These are phyloP conservation scores for Acrobasis repandana DNA, from an alignment of 2,888 invertebrate genomes.

Conservation along the genomic window DNA sequence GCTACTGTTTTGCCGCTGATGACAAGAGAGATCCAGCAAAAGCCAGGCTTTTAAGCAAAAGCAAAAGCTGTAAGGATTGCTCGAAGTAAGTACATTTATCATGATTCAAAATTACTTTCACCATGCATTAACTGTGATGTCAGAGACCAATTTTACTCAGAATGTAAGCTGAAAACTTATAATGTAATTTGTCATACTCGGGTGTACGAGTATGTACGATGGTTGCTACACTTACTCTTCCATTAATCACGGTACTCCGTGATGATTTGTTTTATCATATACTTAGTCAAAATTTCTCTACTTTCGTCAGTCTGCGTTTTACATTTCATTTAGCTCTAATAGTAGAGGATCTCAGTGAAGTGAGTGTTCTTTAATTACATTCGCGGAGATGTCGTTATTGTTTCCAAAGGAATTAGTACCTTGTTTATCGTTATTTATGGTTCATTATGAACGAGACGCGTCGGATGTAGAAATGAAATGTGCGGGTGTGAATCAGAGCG, in stretches of 20 bases:
- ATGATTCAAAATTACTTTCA: conserved; percentile 18
- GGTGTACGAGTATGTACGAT: neutral
- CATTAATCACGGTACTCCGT: conserved; percentile 19
- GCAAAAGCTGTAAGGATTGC: conserved; percentile 72
- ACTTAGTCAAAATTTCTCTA: conserved; percentile 64
- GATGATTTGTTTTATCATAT: conserved; percentile 24
- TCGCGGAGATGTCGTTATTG: conserved; percentile 43
- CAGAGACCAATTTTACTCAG: neutral
- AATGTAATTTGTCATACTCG: conserved; percentile 2
- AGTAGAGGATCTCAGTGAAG: conserved; percentile 51
- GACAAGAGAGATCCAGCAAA: conserved; percentile 65
- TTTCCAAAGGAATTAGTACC: conserved; percentile 50
- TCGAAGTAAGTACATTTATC: conserved; percentile 61
- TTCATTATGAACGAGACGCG: conserved; percentile 49
- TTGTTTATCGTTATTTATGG: conserved; percentile 59
- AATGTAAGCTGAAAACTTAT: neutral
- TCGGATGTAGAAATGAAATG: conserved; percentile 74
- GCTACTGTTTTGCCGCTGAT: conserved; percentile 85
- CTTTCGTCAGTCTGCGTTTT: conserved; percentile 63
- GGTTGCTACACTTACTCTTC: neutral
- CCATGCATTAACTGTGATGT: neutral
- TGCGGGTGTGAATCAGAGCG: conserved; percentile 69
- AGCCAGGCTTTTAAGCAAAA: conserved; percentile 57
- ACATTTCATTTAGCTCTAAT: conserved; percentile 68
- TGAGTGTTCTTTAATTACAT: conserved; percentile 70